Base-by-base conservation (phyloP, 2,797 vertebrate genomes). In the Pachyuromys duprasi region DNA sequence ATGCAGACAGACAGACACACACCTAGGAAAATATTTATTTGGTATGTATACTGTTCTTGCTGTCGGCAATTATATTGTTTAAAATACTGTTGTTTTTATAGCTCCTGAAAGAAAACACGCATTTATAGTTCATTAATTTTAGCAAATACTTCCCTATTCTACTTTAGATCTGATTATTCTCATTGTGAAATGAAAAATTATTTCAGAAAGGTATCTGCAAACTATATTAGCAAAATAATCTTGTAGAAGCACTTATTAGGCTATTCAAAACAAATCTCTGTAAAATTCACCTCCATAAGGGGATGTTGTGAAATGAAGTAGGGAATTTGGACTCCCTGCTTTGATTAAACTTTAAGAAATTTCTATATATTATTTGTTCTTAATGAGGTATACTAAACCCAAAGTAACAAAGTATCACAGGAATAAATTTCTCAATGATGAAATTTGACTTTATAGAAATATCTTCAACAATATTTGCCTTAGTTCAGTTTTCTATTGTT, bases 121-220 rank as follows among this genome's bases (percentile, higher is more conserved):
- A 74, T 82, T 95, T 82, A 74, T 6, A 81, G 26, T 53, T 2
- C 79, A 83, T 45, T 87, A 83, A 49, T 84, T 95, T 95, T 89
- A 86, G 18, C 42, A 94, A 79, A 72, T 86, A 62, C n/a, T 36
- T 93, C 15, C 53, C 5, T 87, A 67, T 45, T 94, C 45, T 96
- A 49, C 24, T 79, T 93, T 53, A 88, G 31, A 13, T 55, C 67
- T 89, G 22, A 72, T 33, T 65, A 39, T 11, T 80, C 17, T 76
- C 31, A 28, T 60, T 63, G 53, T 93, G 26, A 79, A 95, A 80
- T 95, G 9, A 2, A 91, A 86, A 94, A 4, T 69, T 83, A 87
- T 86, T 94, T 94, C 7, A 76, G 62, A 93, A 95, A 94, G 87
- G 80, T 63, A 36, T 31, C 39, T 80, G 20, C 31, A 26, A 12